Evolutionary conservation across 2,113 vertebrate genomes (phyloP).

Genomic region (Ammodytes marinus): DNA sequence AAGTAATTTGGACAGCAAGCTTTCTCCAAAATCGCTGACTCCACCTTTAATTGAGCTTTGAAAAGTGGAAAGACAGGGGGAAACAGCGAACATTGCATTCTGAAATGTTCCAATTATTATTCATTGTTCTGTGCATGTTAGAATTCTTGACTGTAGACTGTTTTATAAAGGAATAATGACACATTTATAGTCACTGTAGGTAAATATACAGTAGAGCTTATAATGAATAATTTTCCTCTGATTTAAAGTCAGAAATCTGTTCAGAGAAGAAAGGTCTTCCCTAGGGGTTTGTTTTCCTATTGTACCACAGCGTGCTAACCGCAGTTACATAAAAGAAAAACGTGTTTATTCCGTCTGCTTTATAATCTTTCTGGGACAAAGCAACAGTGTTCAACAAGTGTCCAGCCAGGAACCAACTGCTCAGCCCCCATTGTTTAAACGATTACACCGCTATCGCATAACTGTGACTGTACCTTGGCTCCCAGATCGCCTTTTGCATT

Average conservation of each 20-base stretch:
- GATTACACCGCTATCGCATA: constrained; percentile 37
- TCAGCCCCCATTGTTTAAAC: constrained; percentile 43
- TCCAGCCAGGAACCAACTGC: constrained; percentile 40
- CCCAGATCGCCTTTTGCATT: constrained; percentile 42
- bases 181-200: neutral
- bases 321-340: neutral
- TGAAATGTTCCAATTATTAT: too few relatives aligned
- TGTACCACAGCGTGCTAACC: neutral
- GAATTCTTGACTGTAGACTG: neutral
- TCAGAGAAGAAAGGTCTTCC: neutral
- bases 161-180: constrained; percentile 11
- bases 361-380: constrained; percentile 36
- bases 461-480: constrained; percentile 31
- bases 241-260: neutral
- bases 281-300: neutral
- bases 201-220: neutral
- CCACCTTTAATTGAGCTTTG: too few relatives aligned
- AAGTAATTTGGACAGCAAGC: too few relatives aligned
- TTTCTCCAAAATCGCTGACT: too few relatives aligned
- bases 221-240: neutral
- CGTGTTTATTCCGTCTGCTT: constrained; percentile 14
- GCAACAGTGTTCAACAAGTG: constrained; percentile 47
- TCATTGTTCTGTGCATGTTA: neutral
- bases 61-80: too few relatives aligned
- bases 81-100: too few relatives aligned